A percentile compares a stretch with the other conserved stretches of the same genome.
Conservation (phyloP, 2,113 vertebrate species). For the Stegostoma tigrinum region DNA sequence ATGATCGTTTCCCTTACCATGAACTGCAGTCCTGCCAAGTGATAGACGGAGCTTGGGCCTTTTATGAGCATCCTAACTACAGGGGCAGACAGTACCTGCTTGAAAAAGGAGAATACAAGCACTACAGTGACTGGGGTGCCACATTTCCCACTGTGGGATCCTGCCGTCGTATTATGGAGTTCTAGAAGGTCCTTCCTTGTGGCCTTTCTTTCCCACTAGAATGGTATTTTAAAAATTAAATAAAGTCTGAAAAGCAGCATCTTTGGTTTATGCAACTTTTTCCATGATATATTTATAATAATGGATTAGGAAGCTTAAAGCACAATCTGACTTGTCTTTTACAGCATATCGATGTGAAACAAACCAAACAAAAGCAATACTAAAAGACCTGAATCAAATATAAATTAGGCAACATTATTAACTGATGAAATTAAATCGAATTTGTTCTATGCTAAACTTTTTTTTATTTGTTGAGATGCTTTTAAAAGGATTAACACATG, state of each 20-base stretch:
- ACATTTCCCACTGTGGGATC: conserved; percentile 48
- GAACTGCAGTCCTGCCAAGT: conserved; percentile 52
- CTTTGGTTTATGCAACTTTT: not conserved
- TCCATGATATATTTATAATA: not conserved
- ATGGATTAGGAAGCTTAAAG: not conserved
- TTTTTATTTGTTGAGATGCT: not conserved
- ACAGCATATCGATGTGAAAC: not conserved
- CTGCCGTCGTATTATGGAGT: conserved; percentile 50
- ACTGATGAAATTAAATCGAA: not conserved
- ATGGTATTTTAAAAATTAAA: conserved; percentile 14
- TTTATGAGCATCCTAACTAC: conserved; percentile 50
- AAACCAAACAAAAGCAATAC: not conserved
- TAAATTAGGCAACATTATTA: not conserved
- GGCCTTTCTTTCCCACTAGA: not conserved
- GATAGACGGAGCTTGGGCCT: conserved; percentile 50
- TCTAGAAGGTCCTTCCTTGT: conserved; percentile 38
- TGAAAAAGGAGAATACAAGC: conserved; percentile 51
- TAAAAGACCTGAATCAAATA: not conserved
- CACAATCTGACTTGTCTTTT: not conserved
- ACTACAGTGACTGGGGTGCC: conserved; percentile 51
- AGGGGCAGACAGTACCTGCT: conserved; percentile 53
- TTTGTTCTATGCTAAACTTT: not conserved
- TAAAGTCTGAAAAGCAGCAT: conserved; percentile 29
- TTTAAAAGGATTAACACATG: not conserved
- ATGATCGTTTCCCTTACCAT: conserved; percentile 45